Evolutionary conservation across 2,888 invertebrate species (phyloP).

Genomic region (Caenorhabditis sp.): DNA sequence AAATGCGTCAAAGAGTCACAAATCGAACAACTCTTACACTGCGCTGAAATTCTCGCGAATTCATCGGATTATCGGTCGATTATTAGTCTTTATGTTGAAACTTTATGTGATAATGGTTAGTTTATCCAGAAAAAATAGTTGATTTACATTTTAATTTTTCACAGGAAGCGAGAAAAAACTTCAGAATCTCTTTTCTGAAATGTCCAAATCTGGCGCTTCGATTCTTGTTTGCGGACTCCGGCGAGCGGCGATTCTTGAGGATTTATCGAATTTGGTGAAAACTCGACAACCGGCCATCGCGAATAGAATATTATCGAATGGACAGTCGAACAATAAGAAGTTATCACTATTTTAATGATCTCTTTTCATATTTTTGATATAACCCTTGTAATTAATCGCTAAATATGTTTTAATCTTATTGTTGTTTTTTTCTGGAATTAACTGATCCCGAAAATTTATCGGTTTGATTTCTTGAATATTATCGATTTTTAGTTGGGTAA

Average conservation of each 20-base stretch:
- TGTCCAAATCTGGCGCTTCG: constrained; percentile 16
- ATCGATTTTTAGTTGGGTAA: not conserved
- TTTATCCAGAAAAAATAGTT: not conserved
- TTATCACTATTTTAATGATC: not conserved
- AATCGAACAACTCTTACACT: constrained; percentile 26
- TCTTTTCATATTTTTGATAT: constrained; percentile 7
- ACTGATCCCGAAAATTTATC: not conserved
- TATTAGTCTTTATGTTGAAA: constrained; percentile 28
- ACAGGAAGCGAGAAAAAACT: constrained; percentile 32
- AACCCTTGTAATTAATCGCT: no score
- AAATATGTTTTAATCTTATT: constrained; percentile 11
- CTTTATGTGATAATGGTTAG: constrained; percentile 25
- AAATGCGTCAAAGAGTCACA: constrained; percentile 25
- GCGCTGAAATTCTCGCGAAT: constrained; percentile 30
- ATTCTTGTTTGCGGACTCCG: constrained; percentile 32
- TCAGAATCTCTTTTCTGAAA: constrained; percentile 13
- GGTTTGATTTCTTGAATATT: not conserved
- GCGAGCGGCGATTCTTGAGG: constrained; percentile 33
- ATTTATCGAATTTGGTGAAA: constrained; percentile 31
- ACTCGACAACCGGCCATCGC: constrained; percentile 21
- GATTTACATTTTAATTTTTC: not conserved
- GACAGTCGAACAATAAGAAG: not conserved
- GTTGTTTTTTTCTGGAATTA: no score
- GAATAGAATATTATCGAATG: constrained; percentile 6
- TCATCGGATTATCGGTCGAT: constrained; percentile 32